Evolutionary conservation across 2,113 vertebrate species (phyloP), one percentile per base, ranked within the genome.

Genomic region (Nicator chloris): DNA sequence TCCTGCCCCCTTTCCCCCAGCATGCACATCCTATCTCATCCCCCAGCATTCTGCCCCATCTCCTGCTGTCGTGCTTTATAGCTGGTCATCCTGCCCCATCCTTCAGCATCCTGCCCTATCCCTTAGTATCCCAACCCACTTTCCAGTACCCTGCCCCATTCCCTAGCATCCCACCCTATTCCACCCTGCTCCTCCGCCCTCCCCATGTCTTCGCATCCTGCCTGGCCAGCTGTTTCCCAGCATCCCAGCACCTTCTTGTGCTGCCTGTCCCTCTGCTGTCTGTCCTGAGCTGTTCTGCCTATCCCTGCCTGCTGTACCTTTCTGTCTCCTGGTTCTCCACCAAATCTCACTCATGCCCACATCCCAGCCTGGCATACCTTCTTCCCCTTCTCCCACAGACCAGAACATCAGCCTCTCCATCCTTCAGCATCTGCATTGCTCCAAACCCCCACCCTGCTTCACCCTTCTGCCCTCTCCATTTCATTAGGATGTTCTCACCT

Each of bases 401-500:
- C 31, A 31, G 20, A 31, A 24, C 51, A 53, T 42, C 47, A 37
- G 63, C 50, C 39, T 44, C 35, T 69, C 51, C 3, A 4, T 31
- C 42, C 73, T 45, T 23, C 63, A 53, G 33, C n/a, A 60, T 51
- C 44, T 3, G 0, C 54, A n/a, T 44, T 44, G 17, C 49, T 83
- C 51, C 3, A 4, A 82, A 40, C 31, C 17, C 40, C 28, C 6
- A 31, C 20, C 7, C 15, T 18, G 15, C 68, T 69, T 70, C 45
- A 31, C 30, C 33, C 20, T 26, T 40, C 53, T 10, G 6, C 86
- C 40, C n/a, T 70, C 31, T 80, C 54, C 54, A 23, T 72, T 54
- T 40, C 59, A 39, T 39, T 37, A 69, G 45, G 30, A 27, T 15
- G 2, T 78, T 92, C 97, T 98, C 93, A 99, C 99, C 99, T 95